phyloP scores from a whole-genome alignment of 2,113 vertebrate species.

The Alaudala cheleensis region DNA sequence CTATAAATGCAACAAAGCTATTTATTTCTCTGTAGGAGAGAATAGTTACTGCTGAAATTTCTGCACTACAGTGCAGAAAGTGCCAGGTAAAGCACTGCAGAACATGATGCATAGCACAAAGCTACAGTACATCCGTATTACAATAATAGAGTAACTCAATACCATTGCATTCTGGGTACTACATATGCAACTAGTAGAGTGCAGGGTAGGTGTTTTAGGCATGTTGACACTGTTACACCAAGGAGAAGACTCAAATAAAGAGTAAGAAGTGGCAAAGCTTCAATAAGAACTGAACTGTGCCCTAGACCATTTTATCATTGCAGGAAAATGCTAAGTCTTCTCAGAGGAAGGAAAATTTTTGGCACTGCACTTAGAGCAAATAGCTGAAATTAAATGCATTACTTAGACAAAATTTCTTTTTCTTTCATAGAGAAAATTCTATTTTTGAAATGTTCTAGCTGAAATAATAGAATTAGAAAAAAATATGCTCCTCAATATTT shows the following conservation, averaged over 20 bases:
- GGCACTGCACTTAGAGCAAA: background rate
- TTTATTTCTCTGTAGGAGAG: background rate
- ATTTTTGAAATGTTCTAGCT: background rate
- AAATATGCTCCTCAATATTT: background rate
- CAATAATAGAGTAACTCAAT: background rate
- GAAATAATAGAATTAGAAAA: background rate
- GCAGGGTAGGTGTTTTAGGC: background rate
- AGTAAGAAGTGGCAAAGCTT: background rate
- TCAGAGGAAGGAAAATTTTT: background rate
- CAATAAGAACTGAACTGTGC: background rate
- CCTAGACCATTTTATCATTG: background rate
- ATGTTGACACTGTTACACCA: background rate
- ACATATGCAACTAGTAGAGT: background rate
- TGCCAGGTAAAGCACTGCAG: background rate
- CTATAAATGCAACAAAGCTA: background rate
- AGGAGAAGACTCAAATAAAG: background rate
- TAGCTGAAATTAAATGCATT: slow-evolving; percentile 18
- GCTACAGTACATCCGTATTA: background rate
- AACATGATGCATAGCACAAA: background rate
- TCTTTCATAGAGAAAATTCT: background rate
- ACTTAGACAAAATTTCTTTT: background rate
- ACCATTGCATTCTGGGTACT: background rate
- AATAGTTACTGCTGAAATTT: background rate
- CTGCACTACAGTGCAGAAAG: background rate
- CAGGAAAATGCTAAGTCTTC: background rate